Conservation (phyloP, 2,113 vertebrate species). For the Brevimyrus niger region DNA sequence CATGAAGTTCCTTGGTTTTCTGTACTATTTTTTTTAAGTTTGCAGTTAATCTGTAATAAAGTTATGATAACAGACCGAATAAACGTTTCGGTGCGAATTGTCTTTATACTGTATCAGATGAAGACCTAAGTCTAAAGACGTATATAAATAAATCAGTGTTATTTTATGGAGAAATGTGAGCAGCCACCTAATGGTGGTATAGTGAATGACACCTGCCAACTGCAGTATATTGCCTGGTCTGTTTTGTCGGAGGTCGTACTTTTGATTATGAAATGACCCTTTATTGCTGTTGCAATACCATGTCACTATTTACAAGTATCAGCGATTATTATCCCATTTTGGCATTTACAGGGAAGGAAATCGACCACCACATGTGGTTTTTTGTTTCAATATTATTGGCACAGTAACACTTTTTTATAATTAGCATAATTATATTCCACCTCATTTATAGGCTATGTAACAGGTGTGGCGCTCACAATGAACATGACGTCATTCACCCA, state of each 20-base stretch:
- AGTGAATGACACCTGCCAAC: background rate
- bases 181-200: background rate
- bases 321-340: background rate
- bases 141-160: background rate
- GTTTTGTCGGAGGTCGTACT: background rate
- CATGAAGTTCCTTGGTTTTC: background rate
- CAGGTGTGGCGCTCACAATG: background rate
- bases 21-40: background rate
- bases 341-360: background rate
- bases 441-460: background rate
- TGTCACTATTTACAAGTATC: too few species aligned
- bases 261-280: too few species aligned
- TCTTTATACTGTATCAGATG: background rate
- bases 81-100: background rate
- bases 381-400: too few species aligned
- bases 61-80: background rate
- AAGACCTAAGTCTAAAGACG: background rate
- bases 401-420: background rate
- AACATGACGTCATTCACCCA: background rate
- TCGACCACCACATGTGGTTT: background rate
- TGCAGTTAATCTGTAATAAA: background rate
- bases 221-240: background rate
- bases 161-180: background rate
- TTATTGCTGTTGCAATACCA: too few species aligned
- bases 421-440: background rate